Percentiles rank a stretch among this genome's conserved stretches.
phyloP scores from a whole-genome alignment of 2,797 vertebrate species.

The Phataginus tetradactyla region DNA sequence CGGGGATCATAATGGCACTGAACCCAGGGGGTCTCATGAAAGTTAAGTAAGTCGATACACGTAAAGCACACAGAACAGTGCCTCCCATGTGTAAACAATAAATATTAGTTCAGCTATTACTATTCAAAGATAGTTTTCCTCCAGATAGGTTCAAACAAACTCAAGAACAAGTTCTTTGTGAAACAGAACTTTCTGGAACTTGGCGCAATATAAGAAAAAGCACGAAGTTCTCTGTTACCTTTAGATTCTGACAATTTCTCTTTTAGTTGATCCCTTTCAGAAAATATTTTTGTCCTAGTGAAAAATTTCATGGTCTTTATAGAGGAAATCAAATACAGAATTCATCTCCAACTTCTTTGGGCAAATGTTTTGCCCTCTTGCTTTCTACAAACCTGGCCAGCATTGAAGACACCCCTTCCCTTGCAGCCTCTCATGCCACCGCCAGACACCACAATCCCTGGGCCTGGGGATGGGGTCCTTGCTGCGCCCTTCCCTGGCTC shows the following conservation, averaged over 20 bases:
- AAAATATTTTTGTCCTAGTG: not conserved
- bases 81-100: not conserved
- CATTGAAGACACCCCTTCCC: not conserved
- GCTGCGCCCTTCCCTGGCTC: not conserved
- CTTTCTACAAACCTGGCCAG: not conserved
- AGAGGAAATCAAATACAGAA: not conserved
- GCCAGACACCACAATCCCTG: not conserved
- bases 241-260: not conserved
- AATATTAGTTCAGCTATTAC: not conserved
- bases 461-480: not conserved
- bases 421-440: rapidly evolving
- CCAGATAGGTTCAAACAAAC: not conserved
- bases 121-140: slow-evolving; percentile 14
- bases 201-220: not conserved
- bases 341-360: not conserved
- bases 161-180: not conserved
- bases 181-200: not conserved
- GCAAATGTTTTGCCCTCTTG: not conserved
- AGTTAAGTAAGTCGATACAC: not conserved
- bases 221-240: not conserved
- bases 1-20: not conserved
- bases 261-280: not conserved
- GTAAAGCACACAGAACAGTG: not conserved
- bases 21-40: not conserved
- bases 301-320: not conserved